Base-by-base conservation (phyloP, 2,113 vertebrate species). In the Otus sunia region DNA sequence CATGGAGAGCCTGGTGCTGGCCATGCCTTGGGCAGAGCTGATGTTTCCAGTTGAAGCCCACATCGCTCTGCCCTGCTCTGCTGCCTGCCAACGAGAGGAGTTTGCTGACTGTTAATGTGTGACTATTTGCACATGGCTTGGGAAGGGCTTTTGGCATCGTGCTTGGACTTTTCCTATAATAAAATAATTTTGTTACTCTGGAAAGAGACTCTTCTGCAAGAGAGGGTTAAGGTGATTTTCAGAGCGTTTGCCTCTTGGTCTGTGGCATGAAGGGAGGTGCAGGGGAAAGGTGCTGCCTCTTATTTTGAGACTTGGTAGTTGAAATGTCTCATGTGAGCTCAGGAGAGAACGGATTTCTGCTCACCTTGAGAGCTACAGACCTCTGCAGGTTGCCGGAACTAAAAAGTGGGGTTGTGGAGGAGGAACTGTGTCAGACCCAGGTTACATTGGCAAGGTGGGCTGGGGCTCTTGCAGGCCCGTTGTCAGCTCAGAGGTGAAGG, bases 91-190 rank as follows among this genome's bases (percentile, higher is more conserved):
- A 3, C 0, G 10, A 76, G 76, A 29, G 30, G 56, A 13, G 30
- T 49, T 49, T 75, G 49, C 87, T 67, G 69, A 36, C 63, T 77
- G 37, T 56, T 60, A 50, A 22, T 8, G 2, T 17, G 60, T 45
- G 55, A 56, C 82, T 94, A 66, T 94, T 95, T 86, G 84, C 85
- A 84, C 77, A 23, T 59, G 74, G 64, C 78, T 90, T 78, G 72
- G 79, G 63, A 79, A 92, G 39, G 60, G 71, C 64, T 96, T 95
- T 86, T 7, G 9, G 45, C 23, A 4, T 6, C 12, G 36, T 85
- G 68, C 68, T 59, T 76, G 56, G 37, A 29, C 52, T 74, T 97
- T 25, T 67, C 60, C 74, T 92, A 25, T 78, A 90, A 91, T 68
- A 72, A 88, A 91, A 94, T 84, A 64, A 83, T 76, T 74, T 43